Evolutionary conservation across 2,113 vertebrate species (phyloP), one percentile per base, ranked within the genome.

Genomic region (Vulpes ferrilata): DNA sequence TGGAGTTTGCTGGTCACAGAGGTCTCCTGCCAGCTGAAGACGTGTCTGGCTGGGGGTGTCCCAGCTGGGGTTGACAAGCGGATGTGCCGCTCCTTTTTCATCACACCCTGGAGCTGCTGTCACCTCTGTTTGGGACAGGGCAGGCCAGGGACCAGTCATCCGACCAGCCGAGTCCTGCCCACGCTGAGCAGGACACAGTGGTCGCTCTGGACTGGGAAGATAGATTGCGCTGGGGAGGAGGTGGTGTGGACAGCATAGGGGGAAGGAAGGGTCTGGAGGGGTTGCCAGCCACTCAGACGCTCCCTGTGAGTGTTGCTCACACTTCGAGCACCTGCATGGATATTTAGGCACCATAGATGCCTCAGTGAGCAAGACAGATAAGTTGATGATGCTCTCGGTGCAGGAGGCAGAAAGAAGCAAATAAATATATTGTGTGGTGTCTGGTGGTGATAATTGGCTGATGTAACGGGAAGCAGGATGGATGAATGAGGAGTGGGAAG

Each of bases 311-410:
- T 11, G 19, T 2, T 3, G 27, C 12, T 27, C 19, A 3, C 5
- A 0, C 19, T 0, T 15, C 0, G 3, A 16, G 64, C 73, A 8
- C 30, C 82, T 11, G 30, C 0, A 0, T 11, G 51, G 51, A 0
- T 2, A 7, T 0, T 27, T 27, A 11, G 30, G 30, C 15, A 4
- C 79, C 1, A 12, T 27, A 7, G 25, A 16, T 38, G 59, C n/a
- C 79, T 67, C 3, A 0, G 48, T 7, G 59, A 23, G 3, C n/a
- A 11, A 0, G 48, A 22, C 7, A 1, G 60, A 57, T 0, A 19
- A 15, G 81, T 10, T 6, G 51, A 38, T 13, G 35, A 3, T 0
- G 17, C 5, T 23, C 48, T 64, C 0, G 57, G 11, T 12, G 62
- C 32, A 73, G 65, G 89, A 88, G 94, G 86, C 13, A 15, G 48